phyloP scores from a whole-genome alignment of 2,797 vertebrate genomes.

The Ciconia nigra region DNA sequence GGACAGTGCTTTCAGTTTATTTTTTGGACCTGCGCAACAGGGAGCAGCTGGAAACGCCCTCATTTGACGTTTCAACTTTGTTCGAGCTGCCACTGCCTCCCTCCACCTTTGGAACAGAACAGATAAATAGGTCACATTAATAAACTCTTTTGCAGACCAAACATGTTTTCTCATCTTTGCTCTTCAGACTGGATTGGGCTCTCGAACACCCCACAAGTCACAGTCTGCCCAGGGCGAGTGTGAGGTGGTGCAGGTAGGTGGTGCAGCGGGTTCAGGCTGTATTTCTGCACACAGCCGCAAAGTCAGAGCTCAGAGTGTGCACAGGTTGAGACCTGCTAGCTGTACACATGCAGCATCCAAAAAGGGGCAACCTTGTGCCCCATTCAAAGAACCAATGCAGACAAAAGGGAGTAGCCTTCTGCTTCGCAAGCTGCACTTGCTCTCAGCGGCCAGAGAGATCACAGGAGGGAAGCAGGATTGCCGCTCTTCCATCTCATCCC shows the following conservation, averaged over 20 bases:
- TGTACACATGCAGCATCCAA: fast-evolving
- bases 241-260: not conserved
- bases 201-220: not conserved
- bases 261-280: not conserved
- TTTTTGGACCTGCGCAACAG: constrained; percentile 80
- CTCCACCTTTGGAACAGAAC: constrained; percentile 82
- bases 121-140: not conserved
- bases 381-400: not conserved
- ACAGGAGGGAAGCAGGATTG: not conserved
- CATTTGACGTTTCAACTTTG: constrained; percentile 93
- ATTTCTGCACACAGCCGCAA: not conserved
- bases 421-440: not conserved
- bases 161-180: not conserved
- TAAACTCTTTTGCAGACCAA: not conserved
- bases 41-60: constrained; percentile 94
- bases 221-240: not conserved
- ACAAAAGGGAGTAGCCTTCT: not conserved
- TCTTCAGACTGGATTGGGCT: not conserved
- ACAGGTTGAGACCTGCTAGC: not conserved
- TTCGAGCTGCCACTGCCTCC: constrained; percentile 87
- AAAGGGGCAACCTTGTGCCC: no score
- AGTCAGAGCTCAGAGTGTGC: not conserved
- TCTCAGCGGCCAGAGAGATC: not conserved
- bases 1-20: constrained; percentile 82
- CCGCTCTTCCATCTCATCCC: not conserved